Conservation (phyloP, 2,888 invertebrate genomes). For the Athalia circularis region DNA sequence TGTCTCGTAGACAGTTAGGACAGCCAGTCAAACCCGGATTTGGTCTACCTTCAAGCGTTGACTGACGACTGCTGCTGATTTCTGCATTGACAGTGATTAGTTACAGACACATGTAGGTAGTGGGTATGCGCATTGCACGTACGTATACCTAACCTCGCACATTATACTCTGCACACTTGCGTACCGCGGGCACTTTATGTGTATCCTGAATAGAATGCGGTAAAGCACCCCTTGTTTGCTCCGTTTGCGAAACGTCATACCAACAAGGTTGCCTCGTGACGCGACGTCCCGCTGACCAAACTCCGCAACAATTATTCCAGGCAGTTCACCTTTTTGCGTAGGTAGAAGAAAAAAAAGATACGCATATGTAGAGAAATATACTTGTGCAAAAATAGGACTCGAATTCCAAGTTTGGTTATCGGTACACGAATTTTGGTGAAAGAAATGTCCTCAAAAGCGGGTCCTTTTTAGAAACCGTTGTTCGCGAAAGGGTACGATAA, state of each 20-base stretch:
- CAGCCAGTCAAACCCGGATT: constrained; percentile 12
- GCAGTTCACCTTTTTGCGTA: background rate
- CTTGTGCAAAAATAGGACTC: no score
- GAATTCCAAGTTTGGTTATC: no score
- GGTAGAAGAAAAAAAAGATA: no score
- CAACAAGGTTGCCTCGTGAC: constrained; percentile 25
- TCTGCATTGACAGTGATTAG: constrained; percentile 33
- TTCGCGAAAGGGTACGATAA: no score
- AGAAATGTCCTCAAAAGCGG: no score
- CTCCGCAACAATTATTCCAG: background rate
- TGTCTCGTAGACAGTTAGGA: background rate
- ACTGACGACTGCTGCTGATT: constrained; percentile 1
- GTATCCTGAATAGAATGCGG: constrained; percentile 18
- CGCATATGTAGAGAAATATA: no score
- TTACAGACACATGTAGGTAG: constrained; percentile 4
- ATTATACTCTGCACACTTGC: constrained; percentile 21
- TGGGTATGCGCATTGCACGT: background rate
- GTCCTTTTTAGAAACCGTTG: no score
- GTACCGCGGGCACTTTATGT: background rate
- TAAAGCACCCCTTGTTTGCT: constrained; percentile 23
- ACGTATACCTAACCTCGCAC: background rate
- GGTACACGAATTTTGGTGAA: no score
- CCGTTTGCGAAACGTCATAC: constrained; percentile 22
- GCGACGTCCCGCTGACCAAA: constrained; percentile 21
- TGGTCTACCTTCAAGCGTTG: background rate